Evolutionary conservation across 2,797 vertebrate genomes (phyloP).

Genomic region (Malurus leucopterus): DNA sequence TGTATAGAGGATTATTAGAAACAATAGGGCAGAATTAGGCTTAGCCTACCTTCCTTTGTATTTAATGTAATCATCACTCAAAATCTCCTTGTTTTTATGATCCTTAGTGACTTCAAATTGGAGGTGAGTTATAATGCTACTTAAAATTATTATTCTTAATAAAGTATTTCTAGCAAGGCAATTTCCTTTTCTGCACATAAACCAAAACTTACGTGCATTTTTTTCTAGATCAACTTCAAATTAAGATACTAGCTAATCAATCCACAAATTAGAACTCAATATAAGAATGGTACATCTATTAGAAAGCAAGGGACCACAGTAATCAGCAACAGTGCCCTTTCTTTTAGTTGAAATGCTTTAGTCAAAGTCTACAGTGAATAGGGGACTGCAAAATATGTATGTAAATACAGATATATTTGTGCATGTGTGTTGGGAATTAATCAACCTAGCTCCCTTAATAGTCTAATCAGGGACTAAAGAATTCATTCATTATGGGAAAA

Average conservation of each 20-base stretch:
- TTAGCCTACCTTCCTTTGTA: background rate
- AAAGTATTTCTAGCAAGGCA: background rate
- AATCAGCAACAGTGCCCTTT: background rate
- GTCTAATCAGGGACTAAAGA: background rate
- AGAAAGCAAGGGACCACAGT: background rate
- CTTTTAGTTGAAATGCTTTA: background rate
- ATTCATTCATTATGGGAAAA: background rate
- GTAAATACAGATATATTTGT: background rate
- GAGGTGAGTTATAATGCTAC: background rate
- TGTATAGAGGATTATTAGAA: background rate
- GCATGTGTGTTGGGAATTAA: background rate
- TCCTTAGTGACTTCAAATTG: background rate
- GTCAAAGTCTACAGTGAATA: background rate
- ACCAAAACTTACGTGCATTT: background rate
- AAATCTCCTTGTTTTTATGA: background rate
- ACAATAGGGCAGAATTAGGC: background rate
- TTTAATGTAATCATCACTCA: background rate
- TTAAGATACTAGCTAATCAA: background rate
- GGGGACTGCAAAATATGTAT: background rate
- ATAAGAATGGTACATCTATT: background rate
- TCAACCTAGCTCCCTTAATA: background rate
- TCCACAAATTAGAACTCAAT: background rate
- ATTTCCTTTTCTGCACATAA: background rate
- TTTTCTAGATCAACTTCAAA: background rate
- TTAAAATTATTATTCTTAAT: background rate